Conservation (phyloP, 2,797 vertebrate species). For the Aplochiton taeniatus region DNA sequence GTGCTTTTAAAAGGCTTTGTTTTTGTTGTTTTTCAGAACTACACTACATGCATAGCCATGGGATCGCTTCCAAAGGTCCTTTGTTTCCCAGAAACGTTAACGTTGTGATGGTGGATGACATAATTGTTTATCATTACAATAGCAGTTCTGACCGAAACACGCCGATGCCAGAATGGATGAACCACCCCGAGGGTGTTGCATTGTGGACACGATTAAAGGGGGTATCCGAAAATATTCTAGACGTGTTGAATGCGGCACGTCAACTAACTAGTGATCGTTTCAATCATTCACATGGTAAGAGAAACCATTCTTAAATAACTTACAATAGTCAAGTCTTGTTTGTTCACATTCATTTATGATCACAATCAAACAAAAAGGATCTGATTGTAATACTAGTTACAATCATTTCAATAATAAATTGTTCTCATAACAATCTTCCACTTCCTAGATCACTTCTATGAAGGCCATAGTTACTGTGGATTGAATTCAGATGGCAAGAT, state of each 20-base stretch:
- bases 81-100: conserved; percentile 18
- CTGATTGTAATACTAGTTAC: too few species aligned
- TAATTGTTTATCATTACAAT: conserved; percentile 18
- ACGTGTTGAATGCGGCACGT: conserved; percentile 16
- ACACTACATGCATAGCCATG: conserved; percentile 15
- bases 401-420: too few species aligned
- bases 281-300: conserved; percentile 18
- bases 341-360: neutral
- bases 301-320: neutral
- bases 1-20: too few species aligned
- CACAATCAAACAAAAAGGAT: neutral
- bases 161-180: conserved; percentile 19
- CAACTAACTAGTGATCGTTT: conserved; percentile 11
- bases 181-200: conserved; percentile 12
- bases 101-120: conserved; percentile 21
- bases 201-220: conserved; percentile 14
- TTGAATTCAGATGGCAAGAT: conserved; percentile 17
- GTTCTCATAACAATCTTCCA: too few species aligned
- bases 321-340: neutral
- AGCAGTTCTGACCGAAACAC: neutral
- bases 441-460: conserved; percentile 22
- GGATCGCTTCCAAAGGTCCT: conserved; percentile 11
- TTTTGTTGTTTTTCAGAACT: neutral
- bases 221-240: conserved; percentile 11
- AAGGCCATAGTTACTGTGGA: conserved; percentile 22